Conservation (phyloP, 2,888 invertebrate species). For the Incurvaria masculella region DNA sequence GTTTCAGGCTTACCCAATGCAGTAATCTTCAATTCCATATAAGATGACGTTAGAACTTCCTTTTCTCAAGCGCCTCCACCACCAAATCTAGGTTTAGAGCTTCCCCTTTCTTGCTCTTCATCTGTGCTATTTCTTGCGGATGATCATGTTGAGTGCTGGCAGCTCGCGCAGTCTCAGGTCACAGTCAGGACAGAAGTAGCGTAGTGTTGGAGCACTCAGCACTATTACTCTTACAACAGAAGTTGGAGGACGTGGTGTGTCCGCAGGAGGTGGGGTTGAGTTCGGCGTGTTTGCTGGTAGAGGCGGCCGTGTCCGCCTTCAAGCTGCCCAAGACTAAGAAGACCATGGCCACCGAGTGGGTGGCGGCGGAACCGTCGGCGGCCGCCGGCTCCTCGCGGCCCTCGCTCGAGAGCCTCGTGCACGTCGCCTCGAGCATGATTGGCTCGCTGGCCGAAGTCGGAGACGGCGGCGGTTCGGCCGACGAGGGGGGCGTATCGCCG, state of each 20-base stretch:
- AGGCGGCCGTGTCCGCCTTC: slow-evolving; percentile 81
- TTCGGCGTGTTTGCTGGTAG: slow-evolving; percentile 77
- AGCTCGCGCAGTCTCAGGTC: slow-evolving; percentile 2
- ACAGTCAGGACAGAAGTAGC: no score
- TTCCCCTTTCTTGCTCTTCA: no score
- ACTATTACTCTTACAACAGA: slow-evolving; percentile 13
- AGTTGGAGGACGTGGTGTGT: neutral
- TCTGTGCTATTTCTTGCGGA: no score
- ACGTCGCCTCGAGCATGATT: slow-evolving; percentile 57
- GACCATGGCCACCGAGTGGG: slow-evolving; percentile 86
- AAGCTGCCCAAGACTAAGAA: slow-evolving; percentile 94
- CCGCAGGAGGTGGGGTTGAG: slow-evolving; percentile 57
- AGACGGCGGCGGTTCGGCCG: slow-evolving; percentile 9
- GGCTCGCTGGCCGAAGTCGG: slow-evolving; percentile 24
- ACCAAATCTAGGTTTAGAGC: no score
- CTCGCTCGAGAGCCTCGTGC: slow-evolving; percentile 56
- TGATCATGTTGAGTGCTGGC: no score
- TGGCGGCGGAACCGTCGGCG: slow-evolving; percentile 60
- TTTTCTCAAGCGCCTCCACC: no score
- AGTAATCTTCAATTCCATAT: neutral
- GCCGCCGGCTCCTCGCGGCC: slow-evolving; percentile 45
- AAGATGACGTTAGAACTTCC: no score
- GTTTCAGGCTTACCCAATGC: neutral
- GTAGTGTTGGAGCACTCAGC: no score
- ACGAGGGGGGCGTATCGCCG: no score